A percentile compares a stretch with the other conserved stretches of the same genome.
Evolutionary conservation across 2,797 vertebrate species (phyloP).

Genomic region (Hoplostethus atlanticus): DNA sequence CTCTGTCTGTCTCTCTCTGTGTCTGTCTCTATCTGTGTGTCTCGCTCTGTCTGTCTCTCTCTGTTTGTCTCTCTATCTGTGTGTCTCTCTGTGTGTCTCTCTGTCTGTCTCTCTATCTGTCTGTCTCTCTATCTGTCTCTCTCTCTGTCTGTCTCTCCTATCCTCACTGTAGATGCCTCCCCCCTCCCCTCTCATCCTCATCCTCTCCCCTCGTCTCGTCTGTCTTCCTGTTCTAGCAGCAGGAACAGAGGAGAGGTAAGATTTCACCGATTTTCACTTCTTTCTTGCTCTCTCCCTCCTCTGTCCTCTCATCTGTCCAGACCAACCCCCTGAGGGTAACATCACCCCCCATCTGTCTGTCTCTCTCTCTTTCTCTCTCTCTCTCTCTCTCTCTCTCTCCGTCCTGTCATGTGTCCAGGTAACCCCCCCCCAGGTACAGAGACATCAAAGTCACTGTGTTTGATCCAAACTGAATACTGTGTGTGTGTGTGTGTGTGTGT

Average conservation of each 20-base stretch:
- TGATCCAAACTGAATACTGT: constrained; percentile 38
- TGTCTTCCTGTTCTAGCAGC: background rate
- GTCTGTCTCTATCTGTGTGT: no score
- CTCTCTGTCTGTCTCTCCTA: background rate
- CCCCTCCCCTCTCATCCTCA: no score
- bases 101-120: no score
- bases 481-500: constrained; percentile 20
- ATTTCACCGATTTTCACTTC: background rate
- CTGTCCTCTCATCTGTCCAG: constrained; percentile 38
- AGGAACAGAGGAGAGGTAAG: background rate
- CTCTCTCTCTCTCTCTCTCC: constrained; percentile 31
- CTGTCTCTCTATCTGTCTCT: no score
- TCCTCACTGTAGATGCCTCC: background rate
- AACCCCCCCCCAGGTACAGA: constrained; percentile 42
- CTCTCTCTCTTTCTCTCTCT: constrained; percentile 39
- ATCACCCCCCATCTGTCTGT: constrained; percentile 16
- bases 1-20: no score
- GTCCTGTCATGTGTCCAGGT: constrained; percentile 58
- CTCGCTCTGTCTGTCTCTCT: constrained; percentile 1
- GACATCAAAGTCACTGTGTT: constrained; percentile 26
- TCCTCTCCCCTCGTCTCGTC: no score
- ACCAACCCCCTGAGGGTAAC: constrained; percentile 16
- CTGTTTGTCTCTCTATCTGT: no score
- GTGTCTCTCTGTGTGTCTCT: no score
- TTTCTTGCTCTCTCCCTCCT: constrained; percentile 19